These are phyloP conservation scores for Gorsachius magnificus DNA, from an alignment of 2,797 vertebrate genomes.

Conservation along the genomic window DNA sequence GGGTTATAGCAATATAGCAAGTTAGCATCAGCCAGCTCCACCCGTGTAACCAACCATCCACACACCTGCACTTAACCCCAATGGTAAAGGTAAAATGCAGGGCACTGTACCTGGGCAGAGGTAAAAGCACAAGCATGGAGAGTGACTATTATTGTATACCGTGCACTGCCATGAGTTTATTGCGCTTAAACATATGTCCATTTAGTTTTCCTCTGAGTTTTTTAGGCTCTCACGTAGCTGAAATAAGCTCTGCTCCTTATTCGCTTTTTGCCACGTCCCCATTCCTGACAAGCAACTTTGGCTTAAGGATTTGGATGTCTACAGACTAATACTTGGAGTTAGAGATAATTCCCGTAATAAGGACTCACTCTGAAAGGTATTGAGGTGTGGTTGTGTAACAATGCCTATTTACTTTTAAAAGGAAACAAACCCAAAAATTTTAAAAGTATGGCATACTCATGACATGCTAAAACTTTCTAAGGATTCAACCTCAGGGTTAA, in stretches of 20 bases:
- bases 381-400: not conserved
- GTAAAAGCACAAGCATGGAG: not conserved
- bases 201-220: not conserved
- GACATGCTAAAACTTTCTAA: not conserved
- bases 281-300: not conserved
- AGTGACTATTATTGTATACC: not conserved
- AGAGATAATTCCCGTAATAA: not conserved
- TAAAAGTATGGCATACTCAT: not conserved
- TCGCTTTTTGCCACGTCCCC: not conserved
- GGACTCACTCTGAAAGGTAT: not conserved
- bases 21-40: not conserved
- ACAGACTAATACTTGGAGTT: not conserved
- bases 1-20: not conserved
- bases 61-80: not conserved
- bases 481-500: not conserved
- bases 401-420: not conserved
- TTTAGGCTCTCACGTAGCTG: not conserved
- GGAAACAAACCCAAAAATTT: not conserved
- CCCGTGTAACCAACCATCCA: not conserved
- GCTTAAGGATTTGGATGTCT: not conserved
- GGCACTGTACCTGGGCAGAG: not conserved
- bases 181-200: rapidly evolving
- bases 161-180: not conserved
- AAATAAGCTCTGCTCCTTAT: not conserved
- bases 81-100: not conserved